Base-by-base conservation (phyloP, 2,797 vertebrate species). In the Centropyge bicolor region DNA sequence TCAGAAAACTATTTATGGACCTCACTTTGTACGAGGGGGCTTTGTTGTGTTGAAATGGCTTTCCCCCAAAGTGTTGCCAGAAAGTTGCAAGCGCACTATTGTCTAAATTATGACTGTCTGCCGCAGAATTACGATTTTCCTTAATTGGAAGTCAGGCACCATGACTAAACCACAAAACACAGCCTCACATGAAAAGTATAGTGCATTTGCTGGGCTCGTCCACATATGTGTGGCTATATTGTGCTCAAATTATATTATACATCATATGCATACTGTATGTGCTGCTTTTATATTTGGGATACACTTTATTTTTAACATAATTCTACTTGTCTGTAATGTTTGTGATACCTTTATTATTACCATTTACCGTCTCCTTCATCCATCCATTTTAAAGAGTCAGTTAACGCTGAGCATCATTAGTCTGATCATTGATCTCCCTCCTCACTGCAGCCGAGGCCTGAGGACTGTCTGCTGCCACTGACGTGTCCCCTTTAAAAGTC, bases 401-500 rank as follows among this genome's bases (percentile, higher is more conserved):
- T 82, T 68, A 69, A 85, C 40, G 54, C 67, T 35, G 67, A 40
- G 77, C 83, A 68, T 90, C 84, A 84, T 91, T 83, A 89, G 79
- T 70, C 80, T 84, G 71, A 56, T 80, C 85, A 87, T 78, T 85
- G 78, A 90, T 90, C 83, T 78, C 43, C 49, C 45, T 80, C 51
- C 65, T 65, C 45, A 7, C 45, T 73, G 72, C 76, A 70, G 74
- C 75, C 27, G 16, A 66, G 70, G 70, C 64, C 67, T 19, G 49
- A 68, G 22, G 68, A 81, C 74, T 36, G 79, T 74, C 81, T 70
- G 70, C 77, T 74, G 78, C 83, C 86, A 45, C 77, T 67, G 82
- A 77, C 16, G 35, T n/a, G 83, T 81, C 79, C 78, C 80, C 76
- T 86, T 87, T 79, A 82, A 87, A 92, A 93, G 90, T 91, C 88